Base-by-base conservation (phyloP, 1,140 invertebrate species). In the Acromyrmex heyeri region DNA sequence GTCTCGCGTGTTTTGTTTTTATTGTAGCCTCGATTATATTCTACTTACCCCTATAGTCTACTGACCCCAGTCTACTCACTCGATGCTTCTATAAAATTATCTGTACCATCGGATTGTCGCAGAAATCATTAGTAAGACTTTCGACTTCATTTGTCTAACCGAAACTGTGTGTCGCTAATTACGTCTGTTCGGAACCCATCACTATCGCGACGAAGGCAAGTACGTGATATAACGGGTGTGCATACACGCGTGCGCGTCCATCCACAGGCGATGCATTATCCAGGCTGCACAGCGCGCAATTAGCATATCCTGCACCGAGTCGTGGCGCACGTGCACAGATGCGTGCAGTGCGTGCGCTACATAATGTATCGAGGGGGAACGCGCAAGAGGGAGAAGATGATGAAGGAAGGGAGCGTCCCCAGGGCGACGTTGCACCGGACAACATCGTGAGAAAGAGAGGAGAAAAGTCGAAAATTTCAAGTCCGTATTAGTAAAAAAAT, bases 261-360 rank as follows among this genome's bases (percentile, higher is more conserved):
- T 67, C 44, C 44, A 27, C 44, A 30, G 14, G 55, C 69, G 53
- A 70, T 55, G 79, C 69, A 83, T 83, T 73, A 86, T 83, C 77
- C 67, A 64, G 7, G 30, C 48, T 70, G 82, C 55, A 73, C 38
- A 44, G 69, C 30, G 61, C 53, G 86, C 67, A 89, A 89, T 89
- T 89, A 89, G 88, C 88, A 89, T 89, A 88, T 89, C 50, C 88
- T 76, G 76, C 62, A 50, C 50, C 55, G 7, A 72, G 79, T 82
- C 79, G 79, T 73, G 30, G 79, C 79, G 79, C 79, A 83, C 79
- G 79, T 83, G 79, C 69, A 83, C 79, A 83, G 69, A 83, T 83
- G 83, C 83, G 79, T 67, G 50, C 83, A 59, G 24, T 78, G 75
- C 76, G 83, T 78, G 75, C 61, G 83, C 61, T 82, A 79, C 83